These are phyloP conservation scores for Fragum sueziense DNA, from an alignment of 2,888 invertebrate species.

Conservation along the genomic window DNA sequence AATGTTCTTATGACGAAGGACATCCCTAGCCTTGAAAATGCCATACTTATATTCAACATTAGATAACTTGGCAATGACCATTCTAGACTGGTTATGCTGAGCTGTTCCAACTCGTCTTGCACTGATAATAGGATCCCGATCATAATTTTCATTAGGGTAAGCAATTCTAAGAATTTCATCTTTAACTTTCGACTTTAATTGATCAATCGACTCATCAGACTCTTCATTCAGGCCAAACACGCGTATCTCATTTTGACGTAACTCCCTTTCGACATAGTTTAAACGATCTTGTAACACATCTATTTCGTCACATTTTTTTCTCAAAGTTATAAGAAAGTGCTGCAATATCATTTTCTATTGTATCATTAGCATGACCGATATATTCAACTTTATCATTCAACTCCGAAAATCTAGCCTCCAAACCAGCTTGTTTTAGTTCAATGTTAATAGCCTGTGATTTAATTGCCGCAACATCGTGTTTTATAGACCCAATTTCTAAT, in stretches of 20 bases:
- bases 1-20: too few relatives aligned
- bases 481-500: neutral
- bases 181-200: neutral
- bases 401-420: neutral
- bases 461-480: neutral
- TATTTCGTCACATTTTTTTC: neutral
- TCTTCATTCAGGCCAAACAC: neutral
- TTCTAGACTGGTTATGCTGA: conserved; percentile 2
- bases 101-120: neutral
- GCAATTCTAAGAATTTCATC: conserved; percentile 3
- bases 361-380: neutral
- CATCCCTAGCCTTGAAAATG: conserved; percentile 18
- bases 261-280: neutral
- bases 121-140: neutral
- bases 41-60: conserved; percentile 12
- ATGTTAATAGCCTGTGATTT: neutral
- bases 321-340: neutral
- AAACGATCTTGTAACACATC: neutral
- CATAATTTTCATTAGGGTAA: conserved; percentile 7
- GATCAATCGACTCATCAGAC: neutral
- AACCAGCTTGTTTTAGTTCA: neutral
- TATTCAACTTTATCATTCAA: neutral
- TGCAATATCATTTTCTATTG: neutral
- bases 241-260: neutral
- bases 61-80: conserved; percentile 21